Percentiles rank a stretch among this genome's conserved stretches.
phyloP scores from a whole-genome alignment of 2,113 vertebrate species.

The human region DNA sequence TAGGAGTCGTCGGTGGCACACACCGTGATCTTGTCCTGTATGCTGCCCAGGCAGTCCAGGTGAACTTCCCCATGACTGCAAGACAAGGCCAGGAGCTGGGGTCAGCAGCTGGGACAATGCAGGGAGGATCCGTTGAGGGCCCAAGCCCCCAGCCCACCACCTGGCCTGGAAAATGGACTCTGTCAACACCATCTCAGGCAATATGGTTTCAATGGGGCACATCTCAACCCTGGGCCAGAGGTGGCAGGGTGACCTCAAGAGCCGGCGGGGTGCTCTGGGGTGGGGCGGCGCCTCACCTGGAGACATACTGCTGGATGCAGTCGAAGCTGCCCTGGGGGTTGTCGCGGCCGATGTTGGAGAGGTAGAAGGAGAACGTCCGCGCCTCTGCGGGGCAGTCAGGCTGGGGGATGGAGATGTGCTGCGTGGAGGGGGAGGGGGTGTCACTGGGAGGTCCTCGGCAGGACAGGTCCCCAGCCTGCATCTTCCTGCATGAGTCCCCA shows the following conservation, averaged over 20 bases:
- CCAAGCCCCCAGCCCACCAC: neutral
- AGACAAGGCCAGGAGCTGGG: conserved; percentile 15
- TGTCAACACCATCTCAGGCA: neutral
- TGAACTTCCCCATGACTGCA: conserved; percentile 93
- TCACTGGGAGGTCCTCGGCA: neutral
- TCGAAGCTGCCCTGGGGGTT: conserved; percentile 98
- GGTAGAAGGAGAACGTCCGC: conserved; percentile 93
- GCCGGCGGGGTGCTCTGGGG: neutral
- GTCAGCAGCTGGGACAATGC: neutral
- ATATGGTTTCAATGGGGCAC: neutral
- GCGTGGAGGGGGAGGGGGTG: conserved; percentile 43
- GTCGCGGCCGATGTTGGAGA: conserved; percentile 96
- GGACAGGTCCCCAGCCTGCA: accelerated
- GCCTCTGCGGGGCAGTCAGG: conserved; percentile 88
- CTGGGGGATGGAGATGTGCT: conserved; percentile 95
- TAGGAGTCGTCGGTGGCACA: conserved; percentile 98
- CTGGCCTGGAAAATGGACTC: neutral
- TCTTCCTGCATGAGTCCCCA: neutral
- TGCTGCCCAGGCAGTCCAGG: conserved; percentile 96
- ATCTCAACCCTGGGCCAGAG: neutral
- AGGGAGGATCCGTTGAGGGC: neutral
- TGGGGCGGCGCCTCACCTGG: conserved; percentile 87
- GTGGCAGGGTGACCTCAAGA: neutral
- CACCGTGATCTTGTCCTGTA: conserved; percentile 98
- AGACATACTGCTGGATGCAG: conserved; percentile 97